These are phyloP conservation scores for Lydus trimaculatus DNA, from an alignment of 2,888 invertebrate species.

Conservation along the genomic window DNA sequence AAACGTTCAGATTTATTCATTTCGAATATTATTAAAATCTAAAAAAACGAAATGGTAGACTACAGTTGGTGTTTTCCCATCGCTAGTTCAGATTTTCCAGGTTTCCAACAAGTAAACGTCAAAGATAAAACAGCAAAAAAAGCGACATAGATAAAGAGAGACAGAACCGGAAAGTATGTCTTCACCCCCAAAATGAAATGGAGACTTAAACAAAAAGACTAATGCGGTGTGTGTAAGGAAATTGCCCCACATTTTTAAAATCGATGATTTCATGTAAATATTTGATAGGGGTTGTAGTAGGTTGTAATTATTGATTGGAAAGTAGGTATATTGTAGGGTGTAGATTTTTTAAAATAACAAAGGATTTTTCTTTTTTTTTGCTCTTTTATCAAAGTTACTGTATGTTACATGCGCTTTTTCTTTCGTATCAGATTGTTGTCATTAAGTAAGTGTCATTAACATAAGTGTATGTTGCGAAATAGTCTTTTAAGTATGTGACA, in stretches of 20 bases:
- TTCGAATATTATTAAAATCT: not conserved
- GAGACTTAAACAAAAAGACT: not conserved
- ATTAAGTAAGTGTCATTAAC: not conserved
- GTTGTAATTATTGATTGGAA: not conserved
- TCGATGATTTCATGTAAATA: not conserved
- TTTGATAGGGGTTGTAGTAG: not conserved
- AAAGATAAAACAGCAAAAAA: not conserved
- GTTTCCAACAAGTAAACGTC: not conserved
- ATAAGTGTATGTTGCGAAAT: not conserved
- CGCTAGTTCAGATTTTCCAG: not conserved
- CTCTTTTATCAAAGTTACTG: not conserved
- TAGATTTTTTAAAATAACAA: not conserved
- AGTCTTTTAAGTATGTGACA: not conserved
- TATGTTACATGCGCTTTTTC: not conserved
- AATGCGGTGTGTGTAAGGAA: not conserved
- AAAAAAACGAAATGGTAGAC: not conserved
- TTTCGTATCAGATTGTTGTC: not conserved
- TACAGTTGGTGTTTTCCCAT: constrained; percentile 1
- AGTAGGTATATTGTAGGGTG: not conserved
- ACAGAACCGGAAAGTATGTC: not conserved
- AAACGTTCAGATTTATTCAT: not conserved
- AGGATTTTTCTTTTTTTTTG: not conserved
- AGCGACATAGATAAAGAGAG: not conserved
- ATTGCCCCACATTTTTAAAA: not conserved
- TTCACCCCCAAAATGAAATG: not conserved